These are phyloP conservation scores for Phocoena sinus DNA, from an alignment of 2,113 vertebrate species.

Conservation along the genomic window DNA sequence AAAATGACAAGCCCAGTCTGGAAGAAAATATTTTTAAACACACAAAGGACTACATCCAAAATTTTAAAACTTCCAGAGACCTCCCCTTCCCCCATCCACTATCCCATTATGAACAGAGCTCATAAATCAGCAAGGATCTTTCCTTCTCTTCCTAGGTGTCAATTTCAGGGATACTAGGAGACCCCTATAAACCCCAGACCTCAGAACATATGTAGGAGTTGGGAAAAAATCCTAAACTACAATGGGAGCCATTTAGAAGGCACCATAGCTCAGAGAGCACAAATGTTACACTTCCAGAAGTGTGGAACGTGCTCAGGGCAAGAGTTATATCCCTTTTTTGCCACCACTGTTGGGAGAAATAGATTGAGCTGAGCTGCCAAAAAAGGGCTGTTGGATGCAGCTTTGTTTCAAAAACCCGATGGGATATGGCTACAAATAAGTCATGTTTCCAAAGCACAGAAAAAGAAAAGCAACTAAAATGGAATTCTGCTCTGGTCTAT, in stretches of 20 bases:
- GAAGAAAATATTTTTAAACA: background rate
- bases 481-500: background rate
- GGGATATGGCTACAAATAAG: background rate
- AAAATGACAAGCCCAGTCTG: background rate
- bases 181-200: background rate
- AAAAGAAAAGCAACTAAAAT: background rate
- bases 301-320: accelerated
- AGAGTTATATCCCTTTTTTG: background rate
- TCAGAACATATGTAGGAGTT: background rate
- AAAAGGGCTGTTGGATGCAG: background rate
- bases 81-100: background rate
- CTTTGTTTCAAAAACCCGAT: background rate
- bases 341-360: background rate
- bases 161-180: background rate
- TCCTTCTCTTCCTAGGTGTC: no score
- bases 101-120: background rate
- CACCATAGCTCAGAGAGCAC: background rate
- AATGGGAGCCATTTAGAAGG: accelerated
- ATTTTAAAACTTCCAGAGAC: background rate
- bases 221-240: background rate
- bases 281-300: accelerated
- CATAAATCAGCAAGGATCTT: background rate
- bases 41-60: background rate
- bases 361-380: background rate
- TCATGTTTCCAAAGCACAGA: background rate